Conservation (phyloP, 2,797 vertebrate genomes). For the Lates japonicus region DNA sequence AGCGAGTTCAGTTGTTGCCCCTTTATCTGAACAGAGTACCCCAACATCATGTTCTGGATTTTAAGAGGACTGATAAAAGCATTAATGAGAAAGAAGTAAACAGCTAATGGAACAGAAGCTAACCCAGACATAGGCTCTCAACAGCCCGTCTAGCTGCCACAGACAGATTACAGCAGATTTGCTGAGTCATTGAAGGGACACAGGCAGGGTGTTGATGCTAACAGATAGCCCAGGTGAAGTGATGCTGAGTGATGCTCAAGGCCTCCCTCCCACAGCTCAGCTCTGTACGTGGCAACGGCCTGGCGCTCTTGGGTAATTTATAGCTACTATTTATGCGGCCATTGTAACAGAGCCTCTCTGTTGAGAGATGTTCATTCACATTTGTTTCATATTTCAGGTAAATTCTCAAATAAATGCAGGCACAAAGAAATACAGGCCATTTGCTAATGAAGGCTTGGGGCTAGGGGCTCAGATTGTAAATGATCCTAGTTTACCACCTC, state of each 20-base stretch:
- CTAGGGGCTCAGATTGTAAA: not conserved
- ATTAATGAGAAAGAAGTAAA: not conserved
- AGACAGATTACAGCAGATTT: constrained; percentile 45
- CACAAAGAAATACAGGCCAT: not conserved
- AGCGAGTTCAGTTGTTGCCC: not conserved
- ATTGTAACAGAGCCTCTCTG: constrained; percentile 36
- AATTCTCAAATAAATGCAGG: not conserved
- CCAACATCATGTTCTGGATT: not conserved
- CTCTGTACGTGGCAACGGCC: constrained; percentile 34
- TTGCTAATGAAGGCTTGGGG: not conserved
- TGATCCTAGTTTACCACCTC: not conserved
- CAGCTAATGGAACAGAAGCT: not conserved
- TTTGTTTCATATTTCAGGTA: constrained; percentile 1
- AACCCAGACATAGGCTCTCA: not conserved
- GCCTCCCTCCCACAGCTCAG: constrained; percentile 28
- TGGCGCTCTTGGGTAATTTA: constrained; percentile 61
- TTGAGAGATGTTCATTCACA: constrained; percentile 29
- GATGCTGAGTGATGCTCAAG: constrained; percentile 38
- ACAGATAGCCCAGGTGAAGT: constrained; percentile 70
- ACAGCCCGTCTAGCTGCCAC: constrained; percentile 22
- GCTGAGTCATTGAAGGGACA: constrained; percentile 57
- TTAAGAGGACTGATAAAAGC: not conserved
- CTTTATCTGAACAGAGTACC: not conserved
- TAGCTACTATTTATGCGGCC: constrained; percentile 34
- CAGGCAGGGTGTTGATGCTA: constrained; percentile 38